Base-by-base conservation (phyloP, 2,888 invertebrate genomes). In the Metacarcinus magister region DNA sequence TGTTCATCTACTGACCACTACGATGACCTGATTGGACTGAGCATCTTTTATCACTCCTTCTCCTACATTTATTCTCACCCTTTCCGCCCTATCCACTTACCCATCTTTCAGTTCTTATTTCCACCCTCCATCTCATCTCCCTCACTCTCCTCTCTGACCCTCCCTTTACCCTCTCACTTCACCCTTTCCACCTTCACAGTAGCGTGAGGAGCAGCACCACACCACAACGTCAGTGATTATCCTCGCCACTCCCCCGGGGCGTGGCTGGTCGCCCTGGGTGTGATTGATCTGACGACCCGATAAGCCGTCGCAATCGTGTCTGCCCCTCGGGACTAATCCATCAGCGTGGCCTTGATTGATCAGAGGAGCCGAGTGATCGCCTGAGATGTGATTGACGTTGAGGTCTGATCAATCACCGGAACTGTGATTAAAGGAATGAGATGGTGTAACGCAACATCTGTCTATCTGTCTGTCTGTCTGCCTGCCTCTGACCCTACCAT, bases 401-500 rank as follows among this genome's bases (percentile, higher is more conserved):
- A 67, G 93, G 93, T 67, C 93, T 48, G 93, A 93, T 93, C 67
- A 60, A 93, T 93, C 93, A 93, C 93, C 43, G 39, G n/a, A 67
- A 19, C 44, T 23, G 75, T 93, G 67, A 93, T 93, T 93, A 93
- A 93, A 75, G 67, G 93, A 67, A 91, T 91, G 44, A 91, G 46
- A n/a, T 44, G 19, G 46, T 91, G 82, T 16, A 67, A 67, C 90
- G 23, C 23, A 90, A 23, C 43, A 90, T 90, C 90, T 91, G 46
- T 91, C 46, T 46, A 10, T 91, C 89, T 89, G 23, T n/a, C 13
- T 60, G 60, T 60, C 60, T 60, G 60, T 5, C 23, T 75, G n/a
- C 23, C 87, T 87, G 13, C 28, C 46, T 46, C 91, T 91, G 10
- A 87, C 39, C 39, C 87, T 87, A 0, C 87, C 10, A 16, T 16